Conservation (phyloP, 2,113 vertebrate species). For the Malaclemys terrapin region DNA sequence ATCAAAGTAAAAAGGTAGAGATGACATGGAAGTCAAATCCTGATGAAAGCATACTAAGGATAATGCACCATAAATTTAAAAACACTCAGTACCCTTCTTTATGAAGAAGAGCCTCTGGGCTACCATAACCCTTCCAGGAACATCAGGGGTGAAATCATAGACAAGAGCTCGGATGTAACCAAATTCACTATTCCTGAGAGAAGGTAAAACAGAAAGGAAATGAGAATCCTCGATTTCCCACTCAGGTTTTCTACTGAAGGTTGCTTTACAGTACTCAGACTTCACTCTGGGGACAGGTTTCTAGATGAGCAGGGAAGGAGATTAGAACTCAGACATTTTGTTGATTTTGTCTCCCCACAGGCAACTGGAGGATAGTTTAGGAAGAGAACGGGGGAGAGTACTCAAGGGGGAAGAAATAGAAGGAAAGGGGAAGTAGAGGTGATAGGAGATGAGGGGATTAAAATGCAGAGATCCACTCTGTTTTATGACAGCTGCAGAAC, state of each 20-base stretch:
- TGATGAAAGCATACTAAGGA: no score
- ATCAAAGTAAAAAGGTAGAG: neutral
- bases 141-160: constrained; percentile 1
- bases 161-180: constrained; percentile 33
- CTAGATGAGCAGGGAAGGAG: neutral
- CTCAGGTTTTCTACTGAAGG: neutral
- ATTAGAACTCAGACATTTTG: neutral
- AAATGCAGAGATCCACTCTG: neutral
- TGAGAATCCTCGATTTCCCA: neutral
- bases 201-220: neutral
- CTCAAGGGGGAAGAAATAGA: neutral
- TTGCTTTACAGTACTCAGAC: neutral
- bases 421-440: neutral
- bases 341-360: neutral
- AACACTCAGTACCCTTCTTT: constrained; percentile 10
- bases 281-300: neutral
- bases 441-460: neutral
- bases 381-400: neutral
- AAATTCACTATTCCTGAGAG: constrained; percentile 8
- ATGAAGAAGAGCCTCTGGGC: constrained; percentile 29
- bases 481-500: neutral
- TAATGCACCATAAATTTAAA: neutral
- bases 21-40: neutral
- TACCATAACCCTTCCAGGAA: constrained; percentile 13
- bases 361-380: neutral